Evolutionary conservation across 2,113 vertebrate species (phyloP).

Genomic region (Nasalis larvatus): DNA sequence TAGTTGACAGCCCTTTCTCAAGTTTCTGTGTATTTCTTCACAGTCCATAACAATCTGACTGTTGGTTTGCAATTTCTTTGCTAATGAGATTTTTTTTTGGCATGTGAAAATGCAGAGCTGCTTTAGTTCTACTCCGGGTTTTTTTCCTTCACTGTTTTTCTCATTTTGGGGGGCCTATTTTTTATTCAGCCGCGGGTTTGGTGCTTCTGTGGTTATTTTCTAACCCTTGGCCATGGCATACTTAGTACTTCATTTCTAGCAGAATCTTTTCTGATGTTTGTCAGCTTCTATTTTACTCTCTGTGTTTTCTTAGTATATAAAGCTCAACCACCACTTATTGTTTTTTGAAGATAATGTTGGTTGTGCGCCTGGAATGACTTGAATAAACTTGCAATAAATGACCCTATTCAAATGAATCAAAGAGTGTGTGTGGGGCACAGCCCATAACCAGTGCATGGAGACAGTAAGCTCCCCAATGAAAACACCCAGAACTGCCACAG

Average conservation of each 20-base stretch:
- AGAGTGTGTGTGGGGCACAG: neutral
- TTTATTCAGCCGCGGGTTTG: conserved; percentile 5
- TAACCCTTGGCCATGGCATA: conserved; percentile 15
- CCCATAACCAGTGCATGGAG: neutral
- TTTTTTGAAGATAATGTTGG: conserved; percentile 49
- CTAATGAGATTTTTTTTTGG: conserved; percentile 79
- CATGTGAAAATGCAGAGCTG: conserved; percentile 62
- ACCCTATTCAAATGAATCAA: conserved; percentile 1
- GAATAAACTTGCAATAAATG: conserved; percentile 51
- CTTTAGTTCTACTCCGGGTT: conserved; percentile 50
- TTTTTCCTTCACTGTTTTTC: neutral
- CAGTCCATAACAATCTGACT: conserved; percentile 56
- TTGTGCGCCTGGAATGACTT: conserved; percentile 11
- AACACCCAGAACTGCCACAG: conserved; percentile 10
- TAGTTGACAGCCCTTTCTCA: conserved; percentile 62
- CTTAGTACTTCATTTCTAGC: conserved; percentile 60
- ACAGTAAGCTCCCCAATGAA: conserved; percentile 25
- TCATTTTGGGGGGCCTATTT: neutral
- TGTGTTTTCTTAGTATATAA: conserved; percentile 51
- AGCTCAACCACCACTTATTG: conserved; percentile 20
- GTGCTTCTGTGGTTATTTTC: conserved; percentile 56
- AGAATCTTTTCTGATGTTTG: conserved; percentile 65
- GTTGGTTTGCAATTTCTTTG: conserved; percentile 71
- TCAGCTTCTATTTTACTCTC: conserved; percentile 73
- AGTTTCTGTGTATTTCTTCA: conserved; percentile 65